phyloP scores from a whole-genome alignment of 2,797 vertebrate species.

The Poeciliopsis presidionis region DNA sequence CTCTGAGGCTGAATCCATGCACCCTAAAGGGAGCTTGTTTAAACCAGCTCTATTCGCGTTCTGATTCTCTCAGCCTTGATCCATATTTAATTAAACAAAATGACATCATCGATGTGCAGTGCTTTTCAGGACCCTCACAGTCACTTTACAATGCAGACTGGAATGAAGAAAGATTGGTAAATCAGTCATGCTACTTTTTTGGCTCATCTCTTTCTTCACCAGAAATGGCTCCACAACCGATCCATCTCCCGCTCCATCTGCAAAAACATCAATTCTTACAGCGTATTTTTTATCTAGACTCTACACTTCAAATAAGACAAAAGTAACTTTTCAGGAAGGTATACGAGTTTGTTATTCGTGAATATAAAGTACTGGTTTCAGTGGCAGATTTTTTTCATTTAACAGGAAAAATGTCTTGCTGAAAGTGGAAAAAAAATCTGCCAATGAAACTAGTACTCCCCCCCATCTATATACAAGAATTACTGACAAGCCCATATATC shows the following conservation, averaged over 20 bases:
- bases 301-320: background rate
- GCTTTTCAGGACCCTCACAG: too few relatives aligned
- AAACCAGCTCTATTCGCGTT: background rate
- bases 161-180: background rate
- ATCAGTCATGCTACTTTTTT: background rate
- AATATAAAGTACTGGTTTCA: too few relatives aligned
- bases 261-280: background rate
- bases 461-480: too few relatives aligned
- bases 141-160: background rate
- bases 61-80: background rate
- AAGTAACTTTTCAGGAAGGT: too few relatives aligned
- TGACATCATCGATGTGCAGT: too few relatives aligned
- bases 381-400: too few relatives aligned
- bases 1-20: background rate
- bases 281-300: too few relatives aligned
- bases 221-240: background rate
- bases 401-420: too few relatives aligned
- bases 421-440: too few relatives aligned
- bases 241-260: background rate
- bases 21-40: background rate
- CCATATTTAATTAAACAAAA: background rate
- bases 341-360: too few relatives aligned
- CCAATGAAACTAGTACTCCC: too few relatives aligned
- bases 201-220: background rate
- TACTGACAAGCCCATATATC: too few relatives aligned